These are phyloP conservation scores for Nyctibius bracteatus DNA, from an alignment of 2,113 vertebrate genomes.

Conservation along the genomic window DNA sequence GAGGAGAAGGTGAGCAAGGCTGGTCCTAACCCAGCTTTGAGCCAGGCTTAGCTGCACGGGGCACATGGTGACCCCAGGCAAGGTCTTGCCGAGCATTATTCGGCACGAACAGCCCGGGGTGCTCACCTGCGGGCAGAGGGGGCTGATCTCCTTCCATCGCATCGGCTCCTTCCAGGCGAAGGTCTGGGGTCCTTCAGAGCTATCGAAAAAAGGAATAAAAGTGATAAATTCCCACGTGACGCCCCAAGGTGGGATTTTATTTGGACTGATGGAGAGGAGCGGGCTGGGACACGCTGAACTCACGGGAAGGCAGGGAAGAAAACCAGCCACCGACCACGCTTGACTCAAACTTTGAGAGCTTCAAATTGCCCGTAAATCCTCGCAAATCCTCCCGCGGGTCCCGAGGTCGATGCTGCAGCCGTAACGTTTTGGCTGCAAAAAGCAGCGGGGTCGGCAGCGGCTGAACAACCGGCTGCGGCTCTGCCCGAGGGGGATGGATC, in stretches of 20 bases:
- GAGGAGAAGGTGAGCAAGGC: background rate
- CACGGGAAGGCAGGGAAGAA: fast-evolving
- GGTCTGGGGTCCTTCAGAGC: background rate
- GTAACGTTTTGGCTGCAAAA: fast-evolving
- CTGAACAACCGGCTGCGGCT: background rate
- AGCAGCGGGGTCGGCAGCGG: background rate
- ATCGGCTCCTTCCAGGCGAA: background rate
- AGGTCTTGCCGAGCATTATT: fast-evolving
- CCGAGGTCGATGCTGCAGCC: background rate
- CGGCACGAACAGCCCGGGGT: fast-evolving
- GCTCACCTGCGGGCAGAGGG: background rate
- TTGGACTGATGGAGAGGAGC: background rate
- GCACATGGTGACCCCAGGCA: fast-evolving
- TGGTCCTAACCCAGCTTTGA: fast-evolving
- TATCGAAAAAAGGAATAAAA: background rate
- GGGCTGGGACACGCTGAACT: background rate
- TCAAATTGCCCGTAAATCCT: background rate
- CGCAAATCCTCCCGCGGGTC: fast-evolving
- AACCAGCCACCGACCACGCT: fast-evolving
- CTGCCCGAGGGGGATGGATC: background rate
- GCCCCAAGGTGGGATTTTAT: background rate
- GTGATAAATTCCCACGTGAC: fast-evolving
- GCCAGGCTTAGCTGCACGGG: background rate
- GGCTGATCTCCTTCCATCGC: background rate
- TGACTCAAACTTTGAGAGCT: fast-evolving